A percentile compares a stretch with the other conserved stretches of the same genome.
phyloP scores from a whole-genome alignment of 2,797 vertebrate genomes.

The Gymnopithys bicolor region DNA sequence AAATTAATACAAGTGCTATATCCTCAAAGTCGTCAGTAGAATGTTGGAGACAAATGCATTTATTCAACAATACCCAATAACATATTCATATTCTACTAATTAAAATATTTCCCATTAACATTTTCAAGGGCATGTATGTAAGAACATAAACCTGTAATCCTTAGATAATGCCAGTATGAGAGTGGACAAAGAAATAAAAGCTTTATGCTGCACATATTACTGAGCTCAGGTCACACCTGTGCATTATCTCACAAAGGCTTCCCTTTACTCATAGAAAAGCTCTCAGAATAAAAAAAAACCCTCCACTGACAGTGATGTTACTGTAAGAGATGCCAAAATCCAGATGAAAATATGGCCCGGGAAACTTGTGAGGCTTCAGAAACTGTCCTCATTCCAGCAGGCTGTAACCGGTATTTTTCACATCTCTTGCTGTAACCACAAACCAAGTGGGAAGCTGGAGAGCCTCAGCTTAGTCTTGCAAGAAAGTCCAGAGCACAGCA shows the following conservation, averaged over 20 bases:
- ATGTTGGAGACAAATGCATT: not conserved
- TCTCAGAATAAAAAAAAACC: not conserved
- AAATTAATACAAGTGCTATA: not conserved
- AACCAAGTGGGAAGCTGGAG: not conserved
- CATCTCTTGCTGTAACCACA: not conserved
- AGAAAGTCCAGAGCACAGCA: not conserved
- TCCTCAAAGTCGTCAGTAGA: not conserved
- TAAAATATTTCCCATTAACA: not conserved
- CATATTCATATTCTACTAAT: not conserved
- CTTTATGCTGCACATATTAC: not conserved
- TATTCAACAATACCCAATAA: not conserved
- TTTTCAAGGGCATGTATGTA: not conserved
- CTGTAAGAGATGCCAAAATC: not conserved
- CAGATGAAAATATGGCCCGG: not conserved
- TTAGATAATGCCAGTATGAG: not conserved
- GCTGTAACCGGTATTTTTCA: not conserved
- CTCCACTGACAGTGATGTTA: not conserved
- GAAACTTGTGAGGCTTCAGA: not conserved
- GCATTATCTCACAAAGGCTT: not conserved
- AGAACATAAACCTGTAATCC: not conserved
- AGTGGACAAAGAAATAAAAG: not conserved
- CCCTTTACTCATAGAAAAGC: not conserved
- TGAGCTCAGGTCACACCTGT: not conserved
- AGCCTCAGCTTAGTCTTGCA: not conserved
- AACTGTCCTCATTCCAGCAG: not conserved